Evolutionary conservation across 2,113 vertebrate species (phyloP).

Genomic region (Eira barbara): DNA sequence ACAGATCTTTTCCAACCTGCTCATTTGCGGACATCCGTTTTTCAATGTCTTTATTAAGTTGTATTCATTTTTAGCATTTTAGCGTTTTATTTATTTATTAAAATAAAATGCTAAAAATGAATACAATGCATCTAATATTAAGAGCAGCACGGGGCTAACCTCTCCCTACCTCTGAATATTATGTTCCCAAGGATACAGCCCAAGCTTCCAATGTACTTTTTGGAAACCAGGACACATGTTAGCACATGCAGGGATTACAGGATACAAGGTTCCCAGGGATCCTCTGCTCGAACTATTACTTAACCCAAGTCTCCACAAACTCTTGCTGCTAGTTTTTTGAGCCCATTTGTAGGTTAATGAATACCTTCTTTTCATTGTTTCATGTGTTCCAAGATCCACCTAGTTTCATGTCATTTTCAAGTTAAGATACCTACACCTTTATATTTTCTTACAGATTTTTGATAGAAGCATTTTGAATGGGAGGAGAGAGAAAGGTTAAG

Average conservation of each 20-base stretch:
- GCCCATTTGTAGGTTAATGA: not conserved
- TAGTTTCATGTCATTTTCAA: not conserved
- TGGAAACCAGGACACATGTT: not conserved
- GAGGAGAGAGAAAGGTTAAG: not conserved
- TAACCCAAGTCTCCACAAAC: not conserved
- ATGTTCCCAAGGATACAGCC: not conserved
- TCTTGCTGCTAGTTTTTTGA: not conserved
- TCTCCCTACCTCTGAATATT: not conserved
- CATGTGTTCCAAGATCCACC: not conserved
- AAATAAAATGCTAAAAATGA: not conserved
- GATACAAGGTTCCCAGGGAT: not conserved
- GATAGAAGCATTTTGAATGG: not conserved
- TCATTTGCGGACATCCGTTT: not conserved
- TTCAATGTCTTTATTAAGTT: not conserved
- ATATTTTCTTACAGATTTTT: not conserved
- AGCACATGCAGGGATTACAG: not conserved
- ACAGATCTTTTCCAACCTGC: not conserved
- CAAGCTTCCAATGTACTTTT: not conserved
- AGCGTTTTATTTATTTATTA: constrained; percentile 11
- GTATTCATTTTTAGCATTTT: too few species aligned
- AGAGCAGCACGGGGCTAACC: not conserved
- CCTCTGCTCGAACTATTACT: not conserved
- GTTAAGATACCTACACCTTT: not conserved
- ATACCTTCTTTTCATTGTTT: not conserved
- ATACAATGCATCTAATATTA: not conserved